phyloP scores from a whole-genome alignment of 2,113 vertebrate genomes.

The Scolopax mira region DNA sequence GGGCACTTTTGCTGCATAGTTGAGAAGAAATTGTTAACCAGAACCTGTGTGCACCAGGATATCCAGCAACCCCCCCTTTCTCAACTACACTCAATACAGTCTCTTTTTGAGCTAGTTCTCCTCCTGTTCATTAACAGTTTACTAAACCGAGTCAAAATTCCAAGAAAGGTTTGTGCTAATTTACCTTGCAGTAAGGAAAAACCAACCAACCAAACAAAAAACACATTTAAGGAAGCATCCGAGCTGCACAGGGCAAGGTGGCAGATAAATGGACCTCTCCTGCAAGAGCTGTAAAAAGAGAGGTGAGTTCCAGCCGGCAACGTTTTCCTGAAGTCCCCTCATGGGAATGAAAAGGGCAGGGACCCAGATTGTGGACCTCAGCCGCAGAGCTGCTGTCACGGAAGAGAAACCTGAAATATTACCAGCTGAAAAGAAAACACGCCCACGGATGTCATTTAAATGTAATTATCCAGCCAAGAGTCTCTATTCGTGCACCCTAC shows the following conservation, averaged over 20 bases:
- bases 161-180: neutral
- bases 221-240: neutral
- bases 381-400: neutral
- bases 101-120: neutral
- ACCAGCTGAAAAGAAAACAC: neutral
- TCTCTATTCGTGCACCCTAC: neutral
- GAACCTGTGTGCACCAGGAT: neutral
- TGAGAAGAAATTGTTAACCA: neutral
- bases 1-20: neutral
- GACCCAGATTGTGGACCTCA: neutral
- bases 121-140: neutral
- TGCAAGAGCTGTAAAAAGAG: fast-evolving
- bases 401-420: neutral
- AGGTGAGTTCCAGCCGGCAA: neutral
- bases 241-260: neutral
- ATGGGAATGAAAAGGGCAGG: fast-evolving
- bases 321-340: fast-evolving
- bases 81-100: neutral
- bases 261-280: neutral
- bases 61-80: neutral
- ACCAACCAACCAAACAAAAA: neutral
- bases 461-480: neutral
- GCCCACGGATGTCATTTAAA: neutral
- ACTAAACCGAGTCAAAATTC: neutral
- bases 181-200: neutral